Evolutionary conservation across 2,888 invertebrate species (phyloP).

Genomic region (Aspidiotus rigidus): DNA sequence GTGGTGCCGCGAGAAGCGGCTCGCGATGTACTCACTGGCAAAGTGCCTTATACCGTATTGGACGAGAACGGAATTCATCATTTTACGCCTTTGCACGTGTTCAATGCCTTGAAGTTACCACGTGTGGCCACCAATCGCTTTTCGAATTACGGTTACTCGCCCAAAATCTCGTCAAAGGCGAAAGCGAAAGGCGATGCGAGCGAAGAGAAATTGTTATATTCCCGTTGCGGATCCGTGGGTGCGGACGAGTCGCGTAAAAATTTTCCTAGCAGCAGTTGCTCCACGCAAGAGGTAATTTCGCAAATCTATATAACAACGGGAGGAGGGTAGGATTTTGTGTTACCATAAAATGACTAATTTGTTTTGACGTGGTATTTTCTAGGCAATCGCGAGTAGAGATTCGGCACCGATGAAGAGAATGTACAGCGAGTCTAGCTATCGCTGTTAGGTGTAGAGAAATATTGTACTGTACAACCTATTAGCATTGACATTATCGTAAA

Average conservation of each 20-base stretch:
- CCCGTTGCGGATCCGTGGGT: slow-evolving; percentile 35
- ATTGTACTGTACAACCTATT: not conserved
- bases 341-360: not conserved
- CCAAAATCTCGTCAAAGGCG: slow-evolving; percentile 37
- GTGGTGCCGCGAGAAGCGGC: slow-evolving; percentile 68
- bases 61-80: slow-evolving; percentile 67
- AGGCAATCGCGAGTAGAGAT: slow-evolving; percentile 7
- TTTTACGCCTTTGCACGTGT: slow-evolving; percentile 66
- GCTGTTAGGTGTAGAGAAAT: not conserved
- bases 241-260: slow-evolving; percentile 22
- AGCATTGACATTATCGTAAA: not conserved
- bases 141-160: slow-evolving; percentile 38
- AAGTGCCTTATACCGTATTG: slow-evolving; percentile 64
- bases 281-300: slow-evolving; percentile 20
- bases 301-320: too few species aligned
- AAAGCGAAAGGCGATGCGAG: slow-evolving; percentile 36
- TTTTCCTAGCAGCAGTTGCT: slow-evolving; percentile 13
- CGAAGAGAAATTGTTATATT: slow-evolving; percentile 20
- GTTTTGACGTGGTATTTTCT: slow-evolving; percentile 1
- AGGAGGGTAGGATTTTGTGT: too few species aligned
- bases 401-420: slow-evolving; percentile 1
- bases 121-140: slow-evolving; percentile 54
- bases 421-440: slow-evolving; percentile 3
- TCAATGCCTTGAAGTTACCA: slow-evolving; percentile 59
- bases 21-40: slow-evolving; percentile 61